Evolutionary conservation across 2,113 vertebrate genomes (phyloP), one percentile per base, ranked within the genome.

Genomic region (Pomatostomus ruficeps): DNA sequence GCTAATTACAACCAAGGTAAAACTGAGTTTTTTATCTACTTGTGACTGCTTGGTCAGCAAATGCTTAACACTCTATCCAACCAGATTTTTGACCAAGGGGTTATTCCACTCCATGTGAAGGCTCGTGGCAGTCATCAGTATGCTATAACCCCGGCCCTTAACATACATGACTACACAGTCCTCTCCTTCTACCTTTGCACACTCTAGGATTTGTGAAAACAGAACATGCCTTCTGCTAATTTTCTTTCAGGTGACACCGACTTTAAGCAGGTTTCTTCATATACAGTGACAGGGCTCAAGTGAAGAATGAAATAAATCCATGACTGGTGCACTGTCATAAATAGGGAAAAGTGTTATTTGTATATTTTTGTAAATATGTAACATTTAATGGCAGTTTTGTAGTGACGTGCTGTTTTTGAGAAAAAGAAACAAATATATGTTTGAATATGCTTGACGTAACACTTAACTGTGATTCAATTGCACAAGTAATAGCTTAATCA

Each of bases 341-440:
- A 88, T 36, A 59, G 93, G 93, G 79, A 93, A 89, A 89, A 93
- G 59, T 91, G 94, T 91, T 77, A 82, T 93, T 97, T 95, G 97
- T 97, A 98, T 95, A 98, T 98, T 95, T 98, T 98, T 98, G 98
- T 98, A 98, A 97, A 98, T 98, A 97, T 98, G 97, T 97, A 95
- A 96, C 96, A 97, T 93, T 94, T 96, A 97, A 96, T 98, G 98
- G 97, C 98, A 97, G 97, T 97, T 98, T 98, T 97, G 85, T 98
- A 97, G 98, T 98, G 96, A 97, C 7, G 97, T 98, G 97, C 96
- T 82, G 96, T 96, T 97, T 97, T 97, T 94, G 95, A 91, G 86
- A 70, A 76, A 66, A 88, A 92, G 75, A 91, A 86, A 62, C 95
- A 86, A 71, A 83, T 94, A 91, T 97, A 96, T 97, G 97, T 97